A percentile compares a stretch with the other conserved stretches of the same genome.
Evolutionary conservation across 2,113 vertebrate species (phyloP).

Genomic region (Cheilinus undulatus): DNA sequence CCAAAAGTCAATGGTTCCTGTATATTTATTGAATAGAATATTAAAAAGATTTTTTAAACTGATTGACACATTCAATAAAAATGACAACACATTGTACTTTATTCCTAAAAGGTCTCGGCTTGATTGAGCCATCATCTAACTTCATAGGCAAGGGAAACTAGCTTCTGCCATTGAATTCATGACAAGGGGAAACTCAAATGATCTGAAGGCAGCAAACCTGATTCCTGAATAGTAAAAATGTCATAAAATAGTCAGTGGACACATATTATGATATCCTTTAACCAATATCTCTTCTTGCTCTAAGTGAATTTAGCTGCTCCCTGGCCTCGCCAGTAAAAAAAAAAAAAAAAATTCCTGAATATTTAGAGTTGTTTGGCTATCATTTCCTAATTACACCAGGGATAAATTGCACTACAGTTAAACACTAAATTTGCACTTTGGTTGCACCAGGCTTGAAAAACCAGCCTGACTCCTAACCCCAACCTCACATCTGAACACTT

Average conservation of each 20-base stretch:
- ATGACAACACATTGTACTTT: slow-evolving; percentile 52
- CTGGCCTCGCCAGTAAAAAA: slow-evolving; percentile 2
- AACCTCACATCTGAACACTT: slow-evolving; percentile 29
- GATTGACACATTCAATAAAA: slow-evolving; percentile 69
- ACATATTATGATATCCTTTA: neutral
- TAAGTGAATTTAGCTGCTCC: slow-evolving; percentile 2
- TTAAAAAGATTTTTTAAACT: slow-evolving; percentile 57
- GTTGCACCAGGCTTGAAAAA: slow-evolving; percentile 25
- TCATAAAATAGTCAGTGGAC: slow-evolving; percentile 7
- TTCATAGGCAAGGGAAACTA: slow-evolving; percentile 58
- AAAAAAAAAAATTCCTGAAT: slow-evolving; percentile 13
- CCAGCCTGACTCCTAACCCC: neutral
- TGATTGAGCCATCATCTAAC: slow-evolving; percentile 26
- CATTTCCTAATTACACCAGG: neutral
- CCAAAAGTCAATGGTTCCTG: slow-evolving; percentile 48
- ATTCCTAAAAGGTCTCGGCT: slow-evolving; percentile 38
- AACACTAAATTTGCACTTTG: slow-evolving; percentile 9
- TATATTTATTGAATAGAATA: slow-evolving; percentile 82
- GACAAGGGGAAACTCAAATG: slow-evolving; percentile 1
- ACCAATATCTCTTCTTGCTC: slow-evolving; percentile 11
- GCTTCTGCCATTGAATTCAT: slow-evolving; percentile 46
- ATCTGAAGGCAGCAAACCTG: slow-evolving; percentile 12
- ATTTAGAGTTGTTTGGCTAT: slow-evolving; percentile 1
- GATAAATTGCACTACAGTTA: neutral
- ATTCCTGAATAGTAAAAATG: neutral